Evolutionary conservation across 2,797 vertebrate genomes (phyloP).

Genomic region (Alfaro cultratus): DNA sequence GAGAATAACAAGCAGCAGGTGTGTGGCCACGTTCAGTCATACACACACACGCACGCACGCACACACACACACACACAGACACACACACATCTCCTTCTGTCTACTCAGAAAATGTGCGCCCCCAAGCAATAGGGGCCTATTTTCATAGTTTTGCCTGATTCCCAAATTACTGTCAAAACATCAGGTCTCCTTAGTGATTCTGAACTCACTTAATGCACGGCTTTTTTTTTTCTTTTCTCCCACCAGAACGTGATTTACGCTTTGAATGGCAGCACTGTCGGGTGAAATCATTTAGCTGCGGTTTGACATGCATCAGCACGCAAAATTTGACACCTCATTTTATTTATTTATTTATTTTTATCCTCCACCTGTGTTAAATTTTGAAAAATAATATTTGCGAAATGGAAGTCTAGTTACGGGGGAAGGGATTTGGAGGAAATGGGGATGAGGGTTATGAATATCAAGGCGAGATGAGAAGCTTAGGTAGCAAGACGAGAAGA

Average conservation of each 20-base stretch:
- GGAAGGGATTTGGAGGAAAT: conserved; percentile 8
- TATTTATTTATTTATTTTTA: conserved; percentile 4
- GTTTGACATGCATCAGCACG: conserved; percentile 48
- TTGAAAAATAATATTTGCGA: conserved; percentile 24
- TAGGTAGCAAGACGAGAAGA: conserved; percentile 8
- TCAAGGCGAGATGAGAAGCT: conserved; percentile 18
- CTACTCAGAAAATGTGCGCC: conserved; percentile 50
- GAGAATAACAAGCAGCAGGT: conserved; percentile 39
- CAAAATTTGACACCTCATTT: conserved; percentile 14
- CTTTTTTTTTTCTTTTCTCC: conserved; percentile 19
- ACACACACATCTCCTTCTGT: conserved; percentile 12
- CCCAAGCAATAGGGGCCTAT: conserved; percentile 40
- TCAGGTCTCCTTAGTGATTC: conserved; percentile 32
- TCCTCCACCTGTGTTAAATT: conserved; percentile 43
- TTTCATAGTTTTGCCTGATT: conserved; percentile 66
- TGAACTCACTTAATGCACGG: conserved; percentile 47
- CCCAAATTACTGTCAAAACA: conserved; percentile 75
- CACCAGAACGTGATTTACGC: conserved; percentile 59
- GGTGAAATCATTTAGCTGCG: conserved; percentile 44
- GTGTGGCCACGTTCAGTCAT: conserved; percentile 31
- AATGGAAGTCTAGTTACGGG: conserved; percentile 35
- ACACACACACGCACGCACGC: conserved; percentile 3
- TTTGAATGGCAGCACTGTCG: conserved; percentile 50
- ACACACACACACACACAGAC: conserved; percentile 5
- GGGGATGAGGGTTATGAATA: background rate